A percentile compares a stretch with the other conserved stretches of the same genome.
These are phyloP conservation scores for Rhagoletis pomonella DNA, from an alignment of 1,140 invertebrate species.

Conservation along the genomic window DNA sequence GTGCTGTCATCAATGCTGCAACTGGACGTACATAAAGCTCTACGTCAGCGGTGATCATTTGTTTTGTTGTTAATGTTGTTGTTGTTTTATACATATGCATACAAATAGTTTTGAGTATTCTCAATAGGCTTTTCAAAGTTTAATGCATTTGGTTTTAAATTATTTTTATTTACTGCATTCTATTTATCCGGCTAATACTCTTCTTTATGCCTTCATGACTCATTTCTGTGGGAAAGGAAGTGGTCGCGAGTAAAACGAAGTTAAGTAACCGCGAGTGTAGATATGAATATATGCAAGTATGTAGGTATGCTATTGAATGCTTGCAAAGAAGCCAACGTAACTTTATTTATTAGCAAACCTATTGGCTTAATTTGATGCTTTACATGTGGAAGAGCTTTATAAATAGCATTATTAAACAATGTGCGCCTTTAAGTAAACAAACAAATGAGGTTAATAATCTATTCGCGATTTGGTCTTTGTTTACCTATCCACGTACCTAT, in stretches of 20 bases:
- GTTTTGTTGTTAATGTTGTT: background rate
- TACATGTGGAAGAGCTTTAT: background rate
- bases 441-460: background rate
- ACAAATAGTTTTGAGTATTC: background rate
- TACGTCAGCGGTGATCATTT: background rate
- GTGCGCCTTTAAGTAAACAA: background rate
- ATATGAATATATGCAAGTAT: too few species aligned
- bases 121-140: constrained; percentile 1
- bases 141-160: constrained; percentile 7
- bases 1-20: constrained; percentile 1
- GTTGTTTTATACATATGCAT: background rate
- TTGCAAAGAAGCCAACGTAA: too few species aligned
- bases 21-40: background rate
- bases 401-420: background rate
- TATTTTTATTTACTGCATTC: background rate
- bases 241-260: background rate
- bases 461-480: background rate
- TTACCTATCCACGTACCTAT: background rate
- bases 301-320: too few species aligned
- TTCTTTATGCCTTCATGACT: background rate
- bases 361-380: constrained; percentile 10
- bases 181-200: background rate
- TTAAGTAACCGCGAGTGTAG: too few species aligned
- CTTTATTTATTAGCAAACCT: background rate
- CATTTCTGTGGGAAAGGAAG: constrained; percentile 36